Evolutionary conservation across 2,113 vertebrate species (phyloP).

Genomic region (Cyprinodon variegatus): DNA sequence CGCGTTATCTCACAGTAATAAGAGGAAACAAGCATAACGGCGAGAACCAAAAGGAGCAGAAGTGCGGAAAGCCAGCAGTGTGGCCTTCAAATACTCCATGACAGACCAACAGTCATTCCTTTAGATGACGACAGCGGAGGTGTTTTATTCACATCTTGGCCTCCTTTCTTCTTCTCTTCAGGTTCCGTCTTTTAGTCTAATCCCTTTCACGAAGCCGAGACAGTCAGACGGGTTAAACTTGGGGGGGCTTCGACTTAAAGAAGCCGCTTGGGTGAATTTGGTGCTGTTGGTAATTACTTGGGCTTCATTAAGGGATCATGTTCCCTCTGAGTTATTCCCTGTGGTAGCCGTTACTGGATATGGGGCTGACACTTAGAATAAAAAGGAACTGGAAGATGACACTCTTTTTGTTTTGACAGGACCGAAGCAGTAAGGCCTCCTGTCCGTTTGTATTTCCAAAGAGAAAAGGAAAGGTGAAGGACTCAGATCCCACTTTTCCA

Average conservation of each 20-base stretch:
- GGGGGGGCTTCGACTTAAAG: constrained; percentile 62
- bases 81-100: constrained; percentile 6
- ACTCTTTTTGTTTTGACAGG: constrained; percentile 77
- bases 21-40: background rate
- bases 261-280: constrained; percentile 66
- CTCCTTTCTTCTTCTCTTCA: constrained; percentile 28
- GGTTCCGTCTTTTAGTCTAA: constrained; percentile 58
- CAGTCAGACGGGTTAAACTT: constrained; percentile 51
- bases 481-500: constrained; percentile 58
- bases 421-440: constrained; percentile 64
- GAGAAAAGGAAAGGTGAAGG: constrained; percentile 17
- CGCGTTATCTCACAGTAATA: constrained; percentile 9
- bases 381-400: constrained; percentile 68
- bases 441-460: constrained; percentile 66
- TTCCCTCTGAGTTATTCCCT: constrained; percentile 69
- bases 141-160: constrained; percentile 20
- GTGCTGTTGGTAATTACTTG: constrained; percentile 73
- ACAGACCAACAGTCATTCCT: constrained; percentile 7
- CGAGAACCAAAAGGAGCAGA: background rate
- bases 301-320: constrained; percentile 75
- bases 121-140: background rate
- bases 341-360: constrained; percentile 72
- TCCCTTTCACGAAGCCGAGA: constrained; percentile 70
- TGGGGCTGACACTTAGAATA: constrained; percentile 70
- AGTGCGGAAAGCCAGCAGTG: background rate